Percentiles rank a stretch among this genome's conserved stretches.
phyloP scores from a whole-genome alignment of 1,140 invertebrate species.

The Paraescarpia echinospica region DNA sequence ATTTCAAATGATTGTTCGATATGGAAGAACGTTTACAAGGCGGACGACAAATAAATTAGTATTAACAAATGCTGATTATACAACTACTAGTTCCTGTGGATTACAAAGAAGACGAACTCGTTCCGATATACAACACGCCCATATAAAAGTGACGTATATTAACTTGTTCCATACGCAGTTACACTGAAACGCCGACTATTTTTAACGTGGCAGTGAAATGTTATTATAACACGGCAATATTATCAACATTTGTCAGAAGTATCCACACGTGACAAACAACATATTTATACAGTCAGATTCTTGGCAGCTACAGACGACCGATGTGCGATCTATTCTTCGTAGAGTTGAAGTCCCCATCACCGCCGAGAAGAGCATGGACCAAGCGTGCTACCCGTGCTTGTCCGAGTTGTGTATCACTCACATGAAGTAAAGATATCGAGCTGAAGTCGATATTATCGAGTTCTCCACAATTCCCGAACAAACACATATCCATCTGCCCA shows the following conservation, averaged over 20 bases:
- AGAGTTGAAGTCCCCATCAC: neutral
- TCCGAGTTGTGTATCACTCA: neutral
- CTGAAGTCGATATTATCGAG: neutral
- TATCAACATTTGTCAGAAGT: neutral
- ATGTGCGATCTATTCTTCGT: neutral
- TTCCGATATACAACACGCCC: neutral
- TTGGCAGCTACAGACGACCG: neutral
- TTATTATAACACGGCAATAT: neutral
- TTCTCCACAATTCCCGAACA: neutral
- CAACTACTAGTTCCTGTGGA: neutral
- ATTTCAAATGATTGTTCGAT: neutral
- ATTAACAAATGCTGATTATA: neutral
- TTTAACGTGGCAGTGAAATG: neutral
- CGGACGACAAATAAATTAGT: neutral
- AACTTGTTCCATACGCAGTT: neutral
- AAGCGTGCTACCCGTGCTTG: neutral
- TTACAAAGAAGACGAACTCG: neutral
- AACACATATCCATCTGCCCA: neutral
- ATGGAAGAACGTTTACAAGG: neutral
- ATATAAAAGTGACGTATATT: neutral
- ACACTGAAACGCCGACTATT: neutral
- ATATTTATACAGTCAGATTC: neutral
- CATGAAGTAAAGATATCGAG: neutral
- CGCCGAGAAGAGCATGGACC: neutral
- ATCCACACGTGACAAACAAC: neutral